These are phyloP conservation scores for Doryteuthis pealeii DNA, from an alignment of 1,140 invertebrate genomes.

Conservation along the genomic window DNA sequence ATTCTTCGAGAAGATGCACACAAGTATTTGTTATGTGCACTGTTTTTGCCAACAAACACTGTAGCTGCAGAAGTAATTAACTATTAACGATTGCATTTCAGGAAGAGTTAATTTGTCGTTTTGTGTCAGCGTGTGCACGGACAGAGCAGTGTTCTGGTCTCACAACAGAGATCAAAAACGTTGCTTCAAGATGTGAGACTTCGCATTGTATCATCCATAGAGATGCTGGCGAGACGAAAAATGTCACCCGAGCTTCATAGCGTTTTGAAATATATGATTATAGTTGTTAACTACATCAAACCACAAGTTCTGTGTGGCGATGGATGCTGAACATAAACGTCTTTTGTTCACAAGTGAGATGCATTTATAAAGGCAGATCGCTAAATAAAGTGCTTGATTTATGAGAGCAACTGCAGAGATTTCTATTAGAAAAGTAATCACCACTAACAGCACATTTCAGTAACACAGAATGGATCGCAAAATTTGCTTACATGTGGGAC, in stretches of 20 bases:
- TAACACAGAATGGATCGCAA: background rate
- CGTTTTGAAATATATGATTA: background rate
- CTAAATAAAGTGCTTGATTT: slow-evolving; percentile 29
- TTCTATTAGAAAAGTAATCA: background rate
- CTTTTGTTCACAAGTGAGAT: slow-evolving; percentile 2
- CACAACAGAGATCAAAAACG: background rate
- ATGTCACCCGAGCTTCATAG: slow-evolving; percentile 28
- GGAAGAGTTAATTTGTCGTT: background rate
- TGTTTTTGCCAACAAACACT: no score
- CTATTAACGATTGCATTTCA: background rate
- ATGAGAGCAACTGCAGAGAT: slow-evolving; percentile 1
- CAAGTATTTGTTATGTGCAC: slow-evolving; percentile 1
- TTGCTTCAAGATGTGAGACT: background rate
- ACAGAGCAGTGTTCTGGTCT: background rate
- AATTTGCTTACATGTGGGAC: slow-evolving; percentile 8
- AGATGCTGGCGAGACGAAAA: slow-evolving; percentile 6
- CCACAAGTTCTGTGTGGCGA: background rate
- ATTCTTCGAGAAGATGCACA: no score
- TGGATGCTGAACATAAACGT: background rate
- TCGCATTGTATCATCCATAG: background rate
- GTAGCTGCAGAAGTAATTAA: background rate
- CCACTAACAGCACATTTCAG: background rate
- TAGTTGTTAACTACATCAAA: slow-evolving; percentile 4
- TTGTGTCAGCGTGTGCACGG: background rate
- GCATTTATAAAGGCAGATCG: background rate